phyloP scores from a whole-genome alignment of 2,797 vertebrate species.

The Tachyglossus aculeatus region DNA sequence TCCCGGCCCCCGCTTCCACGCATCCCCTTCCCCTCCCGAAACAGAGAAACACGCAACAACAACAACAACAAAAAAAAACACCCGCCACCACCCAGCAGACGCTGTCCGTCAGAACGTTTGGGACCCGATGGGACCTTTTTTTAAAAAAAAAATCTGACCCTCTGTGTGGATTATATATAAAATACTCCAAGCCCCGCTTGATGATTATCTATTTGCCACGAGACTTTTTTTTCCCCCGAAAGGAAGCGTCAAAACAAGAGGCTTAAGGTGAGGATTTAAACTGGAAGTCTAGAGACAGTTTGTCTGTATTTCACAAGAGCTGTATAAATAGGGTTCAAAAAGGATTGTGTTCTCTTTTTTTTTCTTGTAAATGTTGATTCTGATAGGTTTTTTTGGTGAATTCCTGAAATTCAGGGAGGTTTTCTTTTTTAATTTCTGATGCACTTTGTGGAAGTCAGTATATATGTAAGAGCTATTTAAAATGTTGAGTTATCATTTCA shows the following conservation, averaged over 20 bases:
- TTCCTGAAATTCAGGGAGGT: slow-evolving; percentile 97
- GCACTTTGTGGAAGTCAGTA: slow-evolving; percentile 99
- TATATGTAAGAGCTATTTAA: slow-evolving; percentile 99
- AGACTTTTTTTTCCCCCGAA: slow-evolving; percentile 67
- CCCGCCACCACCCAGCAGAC: slow-evolving; percentile 20
- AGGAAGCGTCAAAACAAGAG: slow-evolving; percentile 68
- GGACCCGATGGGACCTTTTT: slow-evolving; percentile 52
- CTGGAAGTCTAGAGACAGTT: slow-evolving; percentile 79
- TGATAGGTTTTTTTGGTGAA: slow-evolving; percentile 88
- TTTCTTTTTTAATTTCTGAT: slow-evolving; percentile 90
- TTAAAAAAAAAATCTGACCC: slow-evolving; percentile 49
- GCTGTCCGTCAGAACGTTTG: slow-evolving; percentile 59
- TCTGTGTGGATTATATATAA: slow-evolving; percentile 68
- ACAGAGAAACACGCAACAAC: too few relatives aligned
- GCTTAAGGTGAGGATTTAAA: slow-evolving; percentile 78
- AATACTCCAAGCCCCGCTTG: slow-evolving; percentile 59
- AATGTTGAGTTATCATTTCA: slow-evolving; percentile 93
- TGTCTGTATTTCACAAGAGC: slow-evolving; percentile 80
- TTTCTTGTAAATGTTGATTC: slow-evolving; percentile 92
- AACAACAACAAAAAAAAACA: slow-evolving; percentile 35
- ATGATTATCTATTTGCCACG: slow-evolving; percentile 62
- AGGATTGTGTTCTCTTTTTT: slow-evolving; percentile 79
- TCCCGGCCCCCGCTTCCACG: too few relatives aligned
- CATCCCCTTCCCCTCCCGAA: too few relatives aligned
- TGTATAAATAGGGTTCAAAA: slow-evolving; percentile 90